A percentile compares a stretch with the other conserved stretches of the same genome.
Evolutionary conservation across 2,888 invertebrate genomes (phyloP).

Genomic region (Nomada fabriciana): DNA sequence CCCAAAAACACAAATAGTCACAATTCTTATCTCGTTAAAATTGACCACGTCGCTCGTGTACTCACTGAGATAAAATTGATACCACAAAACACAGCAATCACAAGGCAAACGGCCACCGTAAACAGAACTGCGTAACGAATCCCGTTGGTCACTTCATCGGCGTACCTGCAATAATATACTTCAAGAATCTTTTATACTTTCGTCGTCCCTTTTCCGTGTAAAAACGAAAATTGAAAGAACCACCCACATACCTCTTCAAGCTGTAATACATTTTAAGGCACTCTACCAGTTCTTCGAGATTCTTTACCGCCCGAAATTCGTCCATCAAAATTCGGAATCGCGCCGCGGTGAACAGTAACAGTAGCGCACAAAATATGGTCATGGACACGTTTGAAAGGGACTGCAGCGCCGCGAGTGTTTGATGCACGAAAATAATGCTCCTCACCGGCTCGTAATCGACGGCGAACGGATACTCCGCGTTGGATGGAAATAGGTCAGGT

Average conservation of each 20-base stretch:
- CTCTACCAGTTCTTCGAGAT: conserved; percentile 47
- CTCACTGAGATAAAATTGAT: conserved; percentile 45
- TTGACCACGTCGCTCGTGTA: background rate
- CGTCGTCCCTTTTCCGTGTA: too few relatives aligned
- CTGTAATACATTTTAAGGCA: conserved; percentile 71
- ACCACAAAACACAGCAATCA: conserved; percentile 23
- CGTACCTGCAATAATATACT: conserved; percentile 10
- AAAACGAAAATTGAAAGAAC: background rate
- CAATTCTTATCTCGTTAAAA: background rate
- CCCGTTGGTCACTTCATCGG: conserved; percentile 20
- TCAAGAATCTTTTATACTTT: background rate
- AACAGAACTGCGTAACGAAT: conserved; percentile 27
- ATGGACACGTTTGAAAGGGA: conserved; percentile 65
- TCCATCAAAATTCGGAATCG: conserved; percentile 72
- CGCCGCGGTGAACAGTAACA: conserved; percentile 73
- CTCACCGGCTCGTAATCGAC: conserved; percentile 55
- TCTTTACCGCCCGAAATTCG: conserved; percentile 49
- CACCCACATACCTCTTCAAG: conserved; percentile 63
- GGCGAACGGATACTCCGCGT: conserved; percentile 77
- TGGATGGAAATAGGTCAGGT: conserved; percentile 70
- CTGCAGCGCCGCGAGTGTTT: conserved; percentile 71
- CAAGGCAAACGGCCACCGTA: conserved; percentile 7
- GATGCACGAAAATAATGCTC: conserved; percentile 68
- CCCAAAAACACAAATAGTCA: background rate
- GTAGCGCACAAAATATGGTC: conserved; percentile 68